These are phyloP conservation scores for Papilio machaon DNA, from an alignment of 1,140 invertebrate genomes.

Conservation along the genomic window DNA sequence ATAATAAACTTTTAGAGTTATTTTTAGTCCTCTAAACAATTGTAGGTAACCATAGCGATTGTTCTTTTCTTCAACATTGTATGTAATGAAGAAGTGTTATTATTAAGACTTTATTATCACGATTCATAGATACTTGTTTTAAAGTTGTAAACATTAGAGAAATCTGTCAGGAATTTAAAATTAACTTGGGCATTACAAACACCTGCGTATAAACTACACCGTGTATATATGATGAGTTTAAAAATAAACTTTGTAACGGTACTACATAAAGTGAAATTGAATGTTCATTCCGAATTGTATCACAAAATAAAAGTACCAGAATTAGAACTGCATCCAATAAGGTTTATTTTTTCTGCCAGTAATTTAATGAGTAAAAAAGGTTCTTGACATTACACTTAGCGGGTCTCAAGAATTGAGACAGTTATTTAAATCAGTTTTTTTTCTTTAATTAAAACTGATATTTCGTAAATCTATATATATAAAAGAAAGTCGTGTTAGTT, in stretches of 20 bases:
- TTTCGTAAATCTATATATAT: too few relatives aligned
- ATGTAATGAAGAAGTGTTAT: not conserved
- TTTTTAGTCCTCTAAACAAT: not conserved
- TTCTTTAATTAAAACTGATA: not conserved
- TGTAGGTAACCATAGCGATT: not conserved
- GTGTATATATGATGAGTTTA: not conserved
- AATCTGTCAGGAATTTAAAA: not conserved
- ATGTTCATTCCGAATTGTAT: slow-evolving; percentile 11
- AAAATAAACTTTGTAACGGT: slow-evolving; percentile 4
- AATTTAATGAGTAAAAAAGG: not conserved
- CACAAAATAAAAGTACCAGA: not conserved
- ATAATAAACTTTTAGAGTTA: slow-evolving; percentile 11
- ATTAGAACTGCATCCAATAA: not conserved
- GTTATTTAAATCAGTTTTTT: not conserved
- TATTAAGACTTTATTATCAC: too few relatives aligned
- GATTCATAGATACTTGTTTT: too few relatives aligned
- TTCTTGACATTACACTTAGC: not conserved
- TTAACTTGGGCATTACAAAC: not conserved
- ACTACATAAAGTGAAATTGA: slow-evolving; percentile 2
- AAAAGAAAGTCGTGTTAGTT: too few relatives aligned
- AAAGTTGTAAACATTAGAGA: not conserved
- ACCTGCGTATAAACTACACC: not conserved
- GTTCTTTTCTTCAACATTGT: not conserved
- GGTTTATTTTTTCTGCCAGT: slow-evolving; percentile 2
- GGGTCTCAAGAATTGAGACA: not conserved